A percentile compares a stretch with the other conserved stretches of the same genome.
Conservation (phyloP, 2,797 vertebrate genomes). For the Esox masquinongy region DNA sequence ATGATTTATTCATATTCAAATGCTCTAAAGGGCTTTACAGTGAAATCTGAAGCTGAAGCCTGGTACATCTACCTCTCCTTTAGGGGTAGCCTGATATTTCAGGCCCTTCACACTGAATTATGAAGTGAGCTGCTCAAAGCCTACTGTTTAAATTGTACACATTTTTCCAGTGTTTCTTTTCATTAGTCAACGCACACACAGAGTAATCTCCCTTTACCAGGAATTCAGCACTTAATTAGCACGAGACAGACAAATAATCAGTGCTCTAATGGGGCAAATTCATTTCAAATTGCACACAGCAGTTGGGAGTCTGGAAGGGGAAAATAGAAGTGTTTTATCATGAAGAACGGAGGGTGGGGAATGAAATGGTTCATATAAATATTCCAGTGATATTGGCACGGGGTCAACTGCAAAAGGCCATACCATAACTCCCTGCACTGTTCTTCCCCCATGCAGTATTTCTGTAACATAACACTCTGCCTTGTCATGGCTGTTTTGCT, state of each 20-base stretch:
- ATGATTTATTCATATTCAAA: constrained; percentile 38
- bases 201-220: constrained; percentile 61
- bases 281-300: constrained; percentile 60
- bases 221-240: constrained; percentile 69
- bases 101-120: constrained; percentile 49
- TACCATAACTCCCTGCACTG: constrained; percentile 41
- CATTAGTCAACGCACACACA: constrained; percentile 52
- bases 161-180: constrained; percentile 62
- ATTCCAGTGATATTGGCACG: constrained; percentile 42
- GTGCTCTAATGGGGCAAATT: constrained; percentile 64
- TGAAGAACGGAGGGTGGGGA: constrained; percentile 5
- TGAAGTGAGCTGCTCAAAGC: constrained; percentile 37
- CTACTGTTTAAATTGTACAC: constrained; percentile 52
- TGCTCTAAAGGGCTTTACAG: constrained; percentile 23
- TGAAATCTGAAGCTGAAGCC: neutral
- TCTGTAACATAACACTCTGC: constrained; percentile 51
- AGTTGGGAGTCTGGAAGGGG: constrained; percentile 28
- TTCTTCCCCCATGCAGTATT: constrained; percentile 40
- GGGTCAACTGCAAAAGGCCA: constrained; percentile 16
- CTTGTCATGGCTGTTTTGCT: constrained; percentile 50
- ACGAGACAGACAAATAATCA: constrained; percentile 65
- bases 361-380: constrained; percentile 36
- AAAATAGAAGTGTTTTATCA: constrained; percentile 45
- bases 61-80: constrained; percentile 14
- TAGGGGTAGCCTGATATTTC: constrained; percentile 39